Evolutionary conservation across 1,140 invertebrate species (phyloP).

Genomic region (Drosophila malerkotliana): DNA sequence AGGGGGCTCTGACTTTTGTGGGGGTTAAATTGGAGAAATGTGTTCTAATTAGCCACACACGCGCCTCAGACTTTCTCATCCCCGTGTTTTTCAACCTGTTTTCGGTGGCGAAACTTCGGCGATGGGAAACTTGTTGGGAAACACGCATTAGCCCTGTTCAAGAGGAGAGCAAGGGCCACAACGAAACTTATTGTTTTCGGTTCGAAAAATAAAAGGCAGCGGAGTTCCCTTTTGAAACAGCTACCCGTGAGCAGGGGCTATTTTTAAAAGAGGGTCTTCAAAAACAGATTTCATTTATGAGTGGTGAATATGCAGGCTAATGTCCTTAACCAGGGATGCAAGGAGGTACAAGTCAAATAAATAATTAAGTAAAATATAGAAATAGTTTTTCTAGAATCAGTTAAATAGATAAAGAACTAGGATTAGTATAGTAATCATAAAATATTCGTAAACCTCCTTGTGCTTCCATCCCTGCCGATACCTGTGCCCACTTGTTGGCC

Average conservation of each 20-base stretch:
- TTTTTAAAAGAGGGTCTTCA: slow-evolving; percentile 37
- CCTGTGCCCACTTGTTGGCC: slow-evolving; percentile 26
- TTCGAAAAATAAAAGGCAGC: slow-evolving; percentile 27
- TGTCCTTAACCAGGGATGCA: slow-evolving; percentile 3
- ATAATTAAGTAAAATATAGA: background rate
- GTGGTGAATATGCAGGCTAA: slow-evolving; percentile 1
- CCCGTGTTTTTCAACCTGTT: slow-evolving; percentile 1
- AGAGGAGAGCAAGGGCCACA: slow-evolving; percentile 32
- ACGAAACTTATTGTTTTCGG: slow-evolving; percentile 64
- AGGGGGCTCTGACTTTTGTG: slow-evolving; percentile 30
- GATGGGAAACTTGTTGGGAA: slow-evolving; percentile 67
- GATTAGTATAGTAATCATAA: background rate
- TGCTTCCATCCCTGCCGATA: slow-evolving; percentile 2
- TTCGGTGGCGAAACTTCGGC: slow-evolving; percentile 41
- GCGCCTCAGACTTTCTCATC: slow-evolving; percentile 18
- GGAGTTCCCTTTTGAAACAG: background rate
- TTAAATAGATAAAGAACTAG: background rate
- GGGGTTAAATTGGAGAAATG: slow-evolving; percentile 80
- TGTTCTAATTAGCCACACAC: slow-evolving; percentile 78
- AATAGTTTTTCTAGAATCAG: background rate
- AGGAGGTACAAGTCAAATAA: background rate
- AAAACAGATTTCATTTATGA: slow-evolving; percentile 20
- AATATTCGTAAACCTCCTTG: background rate
- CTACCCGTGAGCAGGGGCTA: slow-evolving; percentile 7
- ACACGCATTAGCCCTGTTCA: slow-evolving; percentile 72